phyloP scores from a whole-genome alignment of 2,888 invertebrate genomes.

The Orchestes rusci region DNA sequence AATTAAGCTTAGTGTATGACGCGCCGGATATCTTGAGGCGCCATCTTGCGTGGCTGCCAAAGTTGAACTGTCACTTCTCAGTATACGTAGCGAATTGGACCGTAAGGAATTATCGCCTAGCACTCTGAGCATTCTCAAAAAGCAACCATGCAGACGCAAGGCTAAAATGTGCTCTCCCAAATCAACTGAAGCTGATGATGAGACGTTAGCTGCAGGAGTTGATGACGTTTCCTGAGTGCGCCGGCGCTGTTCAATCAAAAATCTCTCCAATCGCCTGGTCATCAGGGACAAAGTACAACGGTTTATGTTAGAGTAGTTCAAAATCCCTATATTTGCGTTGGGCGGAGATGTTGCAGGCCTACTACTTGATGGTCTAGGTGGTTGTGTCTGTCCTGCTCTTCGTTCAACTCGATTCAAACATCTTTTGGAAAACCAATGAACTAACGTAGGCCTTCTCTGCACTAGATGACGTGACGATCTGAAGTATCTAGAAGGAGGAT shows the following conservation, averaged over 20 bases:
- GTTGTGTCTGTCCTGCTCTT: too few relatives aligned
- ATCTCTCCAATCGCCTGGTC: slow-evolving; percentile 31
- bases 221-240: slow-evolving; percentile 19
- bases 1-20: slow-evolving; percentile 44
- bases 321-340: too few relatives aligned
- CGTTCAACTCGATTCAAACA: slow-evolving; percentile 29
- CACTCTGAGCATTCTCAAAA: slow-evolving; percentile 36
- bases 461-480: slow-evolving; percentile 34
- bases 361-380: neutral
- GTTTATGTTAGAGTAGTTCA: slow-evolving; percentile 29
- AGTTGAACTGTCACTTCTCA: slow-evolving; percentile 22
- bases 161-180: slow-evolving; percentile 38
- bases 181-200: slow-evolving; percentile 25
- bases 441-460: slow-evolving; percentile 31
- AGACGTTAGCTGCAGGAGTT: slow-evolving; percentile 14
- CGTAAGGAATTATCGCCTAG: slow-evolving; percentile 28
- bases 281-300: slow-evolving; percentile 29
- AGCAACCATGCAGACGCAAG: slow-evolving; percentile 36
- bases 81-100: slow-evolving; percentile 22
- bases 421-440: slow-evolving; percentile 35
- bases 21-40: slow-evolving; percentile 35
- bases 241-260: slow-evolving; percentile 32
- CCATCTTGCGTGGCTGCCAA: slow-evolving; percentile 38
- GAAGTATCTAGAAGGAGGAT: slow-evolving; percentile 36
- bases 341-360: neutral